A percentile compares a stretch with the other conserved stretches of the same genome.
These are phyloP conservation scores for Pachyramphus minor DNA, from an alignment of 2,113 vertebrate species.

Conservation along the genomic window DNA sequence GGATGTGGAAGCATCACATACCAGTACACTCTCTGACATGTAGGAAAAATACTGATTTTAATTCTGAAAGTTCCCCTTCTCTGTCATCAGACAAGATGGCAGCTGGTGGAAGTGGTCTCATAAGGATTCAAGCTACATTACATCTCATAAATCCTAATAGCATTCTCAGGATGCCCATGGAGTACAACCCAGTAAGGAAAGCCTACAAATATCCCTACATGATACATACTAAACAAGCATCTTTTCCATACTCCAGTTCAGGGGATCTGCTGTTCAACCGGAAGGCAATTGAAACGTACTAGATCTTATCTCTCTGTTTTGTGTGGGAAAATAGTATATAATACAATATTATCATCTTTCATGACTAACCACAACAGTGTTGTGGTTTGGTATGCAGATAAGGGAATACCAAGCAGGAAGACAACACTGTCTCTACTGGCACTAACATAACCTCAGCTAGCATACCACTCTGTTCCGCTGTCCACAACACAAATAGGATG, in stretches of 20 bases:
- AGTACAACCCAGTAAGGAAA: not conserved
- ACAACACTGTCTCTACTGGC: not conserved
- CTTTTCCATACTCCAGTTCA: not conserved
- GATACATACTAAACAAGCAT: not conserved
- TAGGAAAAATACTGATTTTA: not conserved
- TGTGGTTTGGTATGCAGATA: not conserved
- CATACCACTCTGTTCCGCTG: not conserved
- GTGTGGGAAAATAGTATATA: not conserved
- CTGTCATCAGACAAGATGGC: not conserved
- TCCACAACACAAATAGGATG: not conserved
- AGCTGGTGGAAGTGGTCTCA: not conserved
- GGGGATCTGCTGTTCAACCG: not conserved
- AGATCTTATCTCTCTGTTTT: not conserved
- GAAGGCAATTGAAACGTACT: not conserved
- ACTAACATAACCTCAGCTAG: not conserved
- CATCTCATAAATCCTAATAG: not conserved
- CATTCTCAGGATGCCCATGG: not conserved
- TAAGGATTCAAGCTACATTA: not conserved
- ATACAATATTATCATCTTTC: not conserved
- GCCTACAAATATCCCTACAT: not conserved
- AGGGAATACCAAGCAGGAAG: not conserved
- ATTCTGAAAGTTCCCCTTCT: not conserved
- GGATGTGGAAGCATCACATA: not conserved
- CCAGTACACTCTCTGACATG: not conserved
- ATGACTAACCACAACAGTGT: not conserved